These are phyloP conservation scores for Ennomos fuscantarius DNA, from an alignment of 2,888 invertebrate species.

Conservation along the genomic window DNA sequence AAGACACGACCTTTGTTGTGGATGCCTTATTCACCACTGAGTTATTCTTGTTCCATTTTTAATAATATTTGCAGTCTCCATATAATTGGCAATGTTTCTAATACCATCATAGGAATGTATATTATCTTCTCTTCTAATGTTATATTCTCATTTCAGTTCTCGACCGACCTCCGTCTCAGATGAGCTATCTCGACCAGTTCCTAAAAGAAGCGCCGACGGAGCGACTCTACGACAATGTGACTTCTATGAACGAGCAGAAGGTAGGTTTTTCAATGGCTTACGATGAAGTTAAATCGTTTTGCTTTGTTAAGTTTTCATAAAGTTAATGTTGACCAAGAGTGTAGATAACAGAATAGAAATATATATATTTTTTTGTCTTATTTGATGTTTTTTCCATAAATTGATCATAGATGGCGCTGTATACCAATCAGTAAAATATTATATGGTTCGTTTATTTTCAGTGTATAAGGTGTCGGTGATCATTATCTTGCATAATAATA, in stretches of 20 bases:
- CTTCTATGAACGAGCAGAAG: conserved; percentile 77
- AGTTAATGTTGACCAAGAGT: conserved; percentile 10
- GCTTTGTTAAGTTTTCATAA: conserved; percentile 11
- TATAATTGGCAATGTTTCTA: too few relatives aligned
- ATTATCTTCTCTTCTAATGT: conserved; percentile 4
- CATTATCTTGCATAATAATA: too few relatives aligned
- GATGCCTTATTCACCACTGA: too few relatives aligned
- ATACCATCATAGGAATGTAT: neutral
- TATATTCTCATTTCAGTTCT: conserved; percentile 86
- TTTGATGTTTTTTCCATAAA: too few relatives aligned
- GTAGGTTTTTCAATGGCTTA: conserved; percentile 51
- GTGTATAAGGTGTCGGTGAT: too few relatives aligned
- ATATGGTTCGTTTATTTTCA: too few relatives aligned
- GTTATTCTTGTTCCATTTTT: too few relatives aligned
- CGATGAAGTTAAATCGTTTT: conserved; percentile 31
- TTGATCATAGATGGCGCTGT: too few relatives aligned
- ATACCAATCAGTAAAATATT: too few relatives aligned
- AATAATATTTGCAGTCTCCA: too few relatives aligned
- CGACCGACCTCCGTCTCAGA: conserved; percentile 95
- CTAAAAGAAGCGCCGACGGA: conserved; percentile 88
- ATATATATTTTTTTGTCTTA: too few relatives aligned
- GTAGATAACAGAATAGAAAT: neutral
- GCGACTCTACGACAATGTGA: conserved; percentile 78
- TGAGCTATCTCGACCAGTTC: conserved; percentile 96
- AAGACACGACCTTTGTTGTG: too few relatives aligned